Evolutionary conservation across 30 jellyfish, hydroid and myxozoan genomes (phyloP).

Genomic region (Pseudorhiza aurosa): DNA sequence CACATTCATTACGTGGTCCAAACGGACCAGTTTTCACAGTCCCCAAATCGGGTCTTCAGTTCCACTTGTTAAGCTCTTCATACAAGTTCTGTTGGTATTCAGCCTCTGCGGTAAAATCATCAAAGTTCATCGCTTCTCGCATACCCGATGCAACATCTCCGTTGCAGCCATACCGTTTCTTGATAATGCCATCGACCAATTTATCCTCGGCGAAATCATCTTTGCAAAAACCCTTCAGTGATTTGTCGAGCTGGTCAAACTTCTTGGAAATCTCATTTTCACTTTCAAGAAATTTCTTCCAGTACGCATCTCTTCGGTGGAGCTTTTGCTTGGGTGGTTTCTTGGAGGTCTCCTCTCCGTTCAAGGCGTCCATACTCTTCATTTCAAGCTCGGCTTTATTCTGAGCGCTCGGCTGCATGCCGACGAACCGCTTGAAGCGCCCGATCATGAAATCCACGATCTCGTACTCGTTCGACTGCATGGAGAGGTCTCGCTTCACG

Average conservation of each 20-base stretch:
- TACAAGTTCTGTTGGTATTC: constrained; percentile 69
- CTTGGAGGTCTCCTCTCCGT: constrained; percentile 1
- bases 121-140: constrained; percentile 57
- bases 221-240: constrained; percentile 78
- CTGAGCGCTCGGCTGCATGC: constrained; percentile 77
- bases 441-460: constrained; percentile 93
- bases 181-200: constrained; percentile 41
- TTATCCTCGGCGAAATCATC: constrained; percentile 80
- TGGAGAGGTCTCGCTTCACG: constrained; percentile 81
- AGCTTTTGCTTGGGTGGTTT: not conserved
- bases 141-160: constrained; percentile 54
- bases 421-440: constrained; percentile 78
- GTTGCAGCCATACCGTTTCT: constrained; percentile 30
- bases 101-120: constrained; percentile 42
- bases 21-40: constrained; percentile 5
- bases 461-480: constrained; percentile 91
- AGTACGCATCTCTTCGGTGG: constrained; percentile 26
- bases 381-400: constrained; percentile 46
- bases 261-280: constrained; percentile 85
- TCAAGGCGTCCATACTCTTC: constrained; percentile 3
- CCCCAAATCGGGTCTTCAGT: not conserved
- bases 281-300: constrained; percentile 42
- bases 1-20: not conserved
- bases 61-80: constrained; percentile 80
- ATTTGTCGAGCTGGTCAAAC: constrained; percentile 76